Conservation (phyloP, 2,797 vertebrate genomes). For the Anas flavirostris region DNA sequence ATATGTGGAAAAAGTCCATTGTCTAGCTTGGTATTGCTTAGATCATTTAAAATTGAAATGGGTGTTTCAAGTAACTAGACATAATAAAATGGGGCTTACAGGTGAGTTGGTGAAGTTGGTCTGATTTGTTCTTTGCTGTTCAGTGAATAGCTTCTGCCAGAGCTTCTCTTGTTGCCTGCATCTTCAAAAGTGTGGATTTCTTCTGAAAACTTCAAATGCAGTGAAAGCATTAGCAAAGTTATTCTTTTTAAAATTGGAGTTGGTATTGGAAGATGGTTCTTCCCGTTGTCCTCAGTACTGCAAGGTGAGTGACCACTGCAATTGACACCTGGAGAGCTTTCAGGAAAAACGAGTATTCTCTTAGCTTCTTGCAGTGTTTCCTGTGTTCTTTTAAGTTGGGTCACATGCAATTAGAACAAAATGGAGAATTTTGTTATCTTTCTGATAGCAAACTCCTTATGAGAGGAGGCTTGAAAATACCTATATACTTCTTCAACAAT, state of each 20-base stretch:
- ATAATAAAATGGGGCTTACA: neutral
- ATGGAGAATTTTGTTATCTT: neutral
- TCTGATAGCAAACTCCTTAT: neutral
- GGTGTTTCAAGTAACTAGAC: neutral
- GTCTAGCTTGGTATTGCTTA: neutral
- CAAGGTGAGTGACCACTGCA: neutral
- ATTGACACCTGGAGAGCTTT: conserved; percentile 14
- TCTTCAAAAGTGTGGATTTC: neutral
- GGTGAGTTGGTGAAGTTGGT: neutral
- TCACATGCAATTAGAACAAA: neutral
- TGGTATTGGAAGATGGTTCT: neutral
- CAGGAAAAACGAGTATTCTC: neutral
- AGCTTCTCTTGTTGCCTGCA: neutral
- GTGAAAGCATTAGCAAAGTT: neutral
- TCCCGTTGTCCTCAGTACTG: neutral
- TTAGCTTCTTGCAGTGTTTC: neutral
- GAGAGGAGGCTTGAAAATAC: neutral
- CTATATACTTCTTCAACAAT: neutral
- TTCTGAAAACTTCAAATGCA: neutral
- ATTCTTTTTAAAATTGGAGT: neutral
- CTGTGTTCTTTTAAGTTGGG: neutral
- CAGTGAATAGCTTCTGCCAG: neutral
- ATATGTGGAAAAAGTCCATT: neutral
- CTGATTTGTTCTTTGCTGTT: neutral
- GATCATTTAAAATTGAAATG: neutral